Base-by-base conservation (phyloP, 2,113 vertebrate species). In the Phaethornis superciliosus region DNA sequence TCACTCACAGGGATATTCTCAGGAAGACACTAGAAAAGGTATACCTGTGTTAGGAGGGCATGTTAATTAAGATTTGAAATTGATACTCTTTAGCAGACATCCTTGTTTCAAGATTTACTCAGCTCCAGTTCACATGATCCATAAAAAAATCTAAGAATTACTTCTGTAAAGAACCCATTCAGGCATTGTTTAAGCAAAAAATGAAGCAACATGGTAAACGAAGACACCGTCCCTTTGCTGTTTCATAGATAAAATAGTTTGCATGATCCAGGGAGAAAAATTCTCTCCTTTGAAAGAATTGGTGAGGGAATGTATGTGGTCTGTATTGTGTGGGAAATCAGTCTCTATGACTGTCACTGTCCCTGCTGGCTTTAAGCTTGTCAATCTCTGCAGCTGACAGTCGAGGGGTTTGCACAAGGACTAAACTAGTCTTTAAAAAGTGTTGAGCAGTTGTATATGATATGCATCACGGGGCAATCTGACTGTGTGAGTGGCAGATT, bases 31-130 rank as follows among this genome's bases (percentile, higher is more conserved):
- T 40, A 65, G 22, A 70, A 87, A 86, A 86, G 17, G 26, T 75
- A 33, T 16, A 15, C 51, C 64, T 93, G 1, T 81, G 32, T 86
- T 81, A 86, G 18, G 44, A 82, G 52, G n/a, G 19, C 19, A 0
- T 91, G 70, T 80, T 91, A 89, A 94, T 91, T 89, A 91, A 83
- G 69, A 60, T 78, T 5, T 54, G 28, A 85, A 91, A 95, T 26
- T 67, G 8, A 58, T 85, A 63, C 10, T 76, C 22, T 80, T 9
- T 28, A 16, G 46, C 15, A 88, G 37, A 74, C 11, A 91, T 40
- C 49, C 9, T 42, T 60, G 12, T 83, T 91, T 71, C 68, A 94
- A 63, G 79, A 85, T 75, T 91, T 85, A 56, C 15, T 81, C 42
- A 75, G 32, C 42, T 81, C 33, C 3, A 0, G 1, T 74, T 87